phyloP scores from a whole-genome alignment of 2,113 vertebrate species.

The Chroicocephalus ridibundus region DNA sequence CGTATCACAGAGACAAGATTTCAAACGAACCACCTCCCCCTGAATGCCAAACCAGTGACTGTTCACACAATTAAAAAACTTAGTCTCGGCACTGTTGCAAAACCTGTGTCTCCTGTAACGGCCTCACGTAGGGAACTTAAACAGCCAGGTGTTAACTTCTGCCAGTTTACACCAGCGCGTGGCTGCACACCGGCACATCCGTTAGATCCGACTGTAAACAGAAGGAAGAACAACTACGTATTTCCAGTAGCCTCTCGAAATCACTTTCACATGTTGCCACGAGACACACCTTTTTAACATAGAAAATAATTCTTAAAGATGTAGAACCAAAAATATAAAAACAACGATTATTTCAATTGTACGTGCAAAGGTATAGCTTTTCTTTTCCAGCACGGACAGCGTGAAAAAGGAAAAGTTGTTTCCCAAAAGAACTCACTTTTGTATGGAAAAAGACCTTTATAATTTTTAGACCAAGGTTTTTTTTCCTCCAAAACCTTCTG shows the following conservation, averaged over 20 bases:
- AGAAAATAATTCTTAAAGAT: background rate
- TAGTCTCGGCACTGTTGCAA: slow-evolving; percentile 6
- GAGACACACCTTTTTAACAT: background rate
- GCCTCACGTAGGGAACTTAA: background rate
- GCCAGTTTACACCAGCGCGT: background rate
- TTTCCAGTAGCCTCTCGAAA: background rate
- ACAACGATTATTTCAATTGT: background rate
- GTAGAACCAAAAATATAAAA: background rate
- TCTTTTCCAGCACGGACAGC: background rate
- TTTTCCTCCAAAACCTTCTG: background rate
- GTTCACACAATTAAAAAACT: slow-evolving; percentile 44
- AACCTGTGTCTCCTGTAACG: background rate
- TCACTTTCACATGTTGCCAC: background rate
- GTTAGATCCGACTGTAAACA: background rate
- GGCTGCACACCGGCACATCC: background rate
- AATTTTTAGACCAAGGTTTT: background rate
- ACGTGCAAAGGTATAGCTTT: background rate
- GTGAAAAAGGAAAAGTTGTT: rapidly evolving
- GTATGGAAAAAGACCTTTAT: background rate
- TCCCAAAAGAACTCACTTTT: background rate
- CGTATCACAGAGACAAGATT: slow-evolving; percentile 56
- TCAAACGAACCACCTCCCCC: slow-evolving; percentile 52
- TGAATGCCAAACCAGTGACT: slow-evolving; percentile 53
- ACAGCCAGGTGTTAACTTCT: background rate
- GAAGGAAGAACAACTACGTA: background rate